Evolutionary conservation across 2,797 vertebrate species (phyloP).

Genomic region (Coluber constrictor): DNA sequence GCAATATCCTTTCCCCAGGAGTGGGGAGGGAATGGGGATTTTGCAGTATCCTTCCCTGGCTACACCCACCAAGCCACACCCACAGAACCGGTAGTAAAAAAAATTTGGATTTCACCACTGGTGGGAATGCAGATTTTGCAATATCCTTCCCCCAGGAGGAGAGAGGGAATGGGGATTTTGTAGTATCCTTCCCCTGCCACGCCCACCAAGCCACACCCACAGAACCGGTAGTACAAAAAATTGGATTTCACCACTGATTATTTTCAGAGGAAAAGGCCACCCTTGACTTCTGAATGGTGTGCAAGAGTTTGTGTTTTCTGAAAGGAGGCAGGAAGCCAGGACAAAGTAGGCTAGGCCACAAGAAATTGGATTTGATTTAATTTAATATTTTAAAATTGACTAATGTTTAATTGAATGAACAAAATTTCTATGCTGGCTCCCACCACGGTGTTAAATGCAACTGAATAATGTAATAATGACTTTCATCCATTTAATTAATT

Average conservation of each 20-base stretch:
- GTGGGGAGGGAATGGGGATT: too few relatives aligned
- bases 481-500: neutral
- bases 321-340: neutral
- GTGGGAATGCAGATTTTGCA: too few relatives aligned
- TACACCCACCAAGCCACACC: too few relatives aligned
- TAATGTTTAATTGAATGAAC: neutral
- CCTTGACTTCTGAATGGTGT: neutral
- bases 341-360: neutral
- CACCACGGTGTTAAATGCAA: neutral
- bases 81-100: too few relatives aligned
- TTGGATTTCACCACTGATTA: neutral
- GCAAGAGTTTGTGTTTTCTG: neutral
- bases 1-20: too few relatives aligned
- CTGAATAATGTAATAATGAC: neutral
- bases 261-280: neutral
- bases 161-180: too few relatives aligned
- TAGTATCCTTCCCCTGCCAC: too few relatives aligned
- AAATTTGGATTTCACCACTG: too few relatives aligned
- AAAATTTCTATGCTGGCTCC: neutral
- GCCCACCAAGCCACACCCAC: too few relatives aligned
- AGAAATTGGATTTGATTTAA: neutral
- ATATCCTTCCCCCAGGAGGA: too few relatives aligned
- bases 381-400: neutral
- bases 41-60: too few relatives aligned
- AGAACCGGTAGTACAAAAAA: too few relatives aligned